Conservation (phyloP, 2,797 vertebrate species). For the Microctenopoma lineatum region DNA sequence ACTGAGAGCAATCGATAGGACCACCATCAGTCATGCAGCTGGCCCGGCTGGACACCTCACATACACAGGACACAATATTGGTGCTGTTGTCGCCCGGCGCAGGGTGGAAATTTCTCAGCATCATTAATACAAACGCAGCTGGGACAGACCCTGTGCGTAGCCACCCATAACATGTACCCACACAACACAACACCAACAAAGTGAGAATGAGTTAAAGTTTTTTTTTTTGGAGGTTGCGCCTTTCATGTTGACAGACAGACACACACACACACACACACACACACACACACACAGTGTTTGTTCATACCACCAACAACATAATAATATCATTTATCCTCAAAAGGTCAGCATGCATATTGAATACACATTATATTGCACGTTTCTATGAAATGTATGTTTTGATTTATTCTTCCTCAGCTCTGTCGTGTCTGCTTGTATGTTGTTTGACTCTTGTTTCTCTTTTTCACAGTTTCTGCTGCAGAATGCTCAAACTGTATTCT, state of each 20-base stretch:
- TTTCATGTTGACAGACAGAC: conserved; percentile 3
- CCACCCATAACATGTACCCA: not conserved
- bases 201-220: conserved; percentile 1
- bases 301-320: too few species aligned
- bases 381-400: too few species aligned
- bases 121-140: conserved; percentile 61
- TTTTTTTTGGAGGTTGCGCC: conserved; percentile 3
- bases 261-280: too few species aligned
- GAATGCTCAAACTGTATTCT: not conserved
- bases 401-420: too few species aligned
- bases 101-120: conserved; percentile 56
- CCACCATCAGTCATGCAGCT: conserved; percentile 80
- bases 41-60: conserved; percentile 71
- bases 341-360: not conserved
- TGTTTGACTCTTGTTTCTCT: conserved; percentile 4
- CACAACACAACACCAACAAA: not conserved
- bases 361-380: not conserved
- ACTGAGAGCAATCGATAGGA: conserved; percentile 79
- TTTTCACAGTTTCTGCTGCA: conserved; percentile 15
- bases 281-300: too few species aligned
- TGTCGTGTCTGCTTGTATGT: too few species aligned
- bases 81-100: conserved; percentile 60
- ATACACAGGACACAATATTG: conserved; percentile 56
- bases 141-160: conserved; percentile 14
- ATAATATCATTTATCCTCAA: too few species aligned